Evolutionary conservation across 2,797 vertebrate species (phyloP), one percentile per base, ranked within the genome.

Genomic region (Poecilia picta): DNA sequence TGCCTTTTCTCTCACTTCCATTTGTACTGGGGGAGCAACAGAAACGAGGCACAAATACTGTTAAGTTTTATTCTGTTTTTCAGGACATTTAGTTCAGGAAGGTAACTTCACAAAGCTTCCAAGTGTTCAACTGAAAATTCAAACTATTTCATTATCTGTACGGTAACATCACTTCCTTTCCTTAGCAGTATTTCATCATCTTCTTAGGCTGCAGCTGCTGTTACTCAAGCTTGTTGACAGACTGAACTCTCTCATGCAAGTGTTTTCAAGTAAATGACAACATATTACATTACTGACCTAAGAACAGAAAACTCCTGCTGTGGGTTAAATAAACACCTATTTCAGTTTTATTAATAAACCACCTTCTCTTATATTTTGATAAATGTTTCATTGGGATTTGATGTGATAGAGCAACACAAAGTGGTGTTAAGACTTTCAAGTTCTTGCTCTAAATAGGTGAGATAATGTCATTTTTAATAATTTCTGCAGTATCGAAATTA

Each of bases 221-320:
- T 68, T 74, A 31, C 71, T 73, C 55, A 53, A 43, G 46, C 33
- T 43, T 66, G 23, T 41, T 79, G 72, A 43, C 33, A 51, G 59
- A 36, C n/a, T 59, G 62, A 49, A 45, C 18, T 74, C 72, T 51
- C 47, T 74, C 57, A 66, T 43, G 47, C 36, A 71, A 51, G n/a
- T 18, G 39, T 53, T 47, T 70, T 39, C 49, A 43, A 53, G 12
- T 23, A n/a, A 72, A 43, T 33, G 49, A 20, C 49, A 72, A 77
- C 28, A 31, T 43, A 57, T 57, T 20, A 45, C 43, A n/a, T 43
- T 43, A 23, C 4, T 53, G 15, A 36, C 13, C 23, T 41, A 51
- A 41, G 23, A 16, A 51, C 64, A 43, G n/a, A 71, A 36, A 49
- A 2, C 64, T 20, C 15, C 64, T 55, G 47, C 25, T 28, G 25